Evolutionary conservation across 2,888 invertebrate genomes (phyloP).

Genomic region (Onchidella celtica): DNA sequence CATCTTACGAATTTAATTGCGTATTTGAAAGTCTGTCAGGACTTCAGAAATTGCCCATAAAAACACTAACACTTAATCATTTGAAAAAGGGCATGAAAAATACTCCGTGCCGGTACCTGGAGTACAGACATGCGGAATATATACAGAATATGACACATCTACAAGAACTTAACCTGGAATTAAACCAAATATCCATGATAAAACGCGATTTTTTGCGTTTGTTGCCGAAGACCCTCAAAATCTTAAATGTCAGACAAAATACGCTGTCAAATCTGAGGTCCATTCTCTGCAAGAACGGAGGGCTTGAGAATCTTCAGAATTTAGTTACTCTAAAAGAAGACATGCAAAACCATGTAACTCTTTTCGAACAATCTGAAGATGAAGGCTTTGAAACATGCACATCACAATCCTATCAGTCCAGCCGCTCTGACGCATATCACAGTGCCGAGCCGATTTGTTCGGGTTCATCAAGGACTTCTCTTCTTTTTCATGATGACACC

Average conservation of each 20-base stretch:
- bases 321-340: neutral
- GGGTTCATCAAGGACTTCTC: neutral
- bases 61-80: neutral
- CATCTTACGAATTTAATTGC: neutral
- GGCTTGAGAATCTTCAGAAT: neutral
- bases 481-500: neutral
- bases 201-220: neutral
- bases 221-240: neutral
- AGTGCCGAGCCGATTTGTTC: neutral
- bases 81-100: neutral
- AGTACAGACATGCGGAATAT: neutral
- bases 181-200: slow-evolving; percentile 1
- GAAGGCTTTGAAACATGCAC: neutral
- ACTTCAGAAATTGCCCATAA: neutral
- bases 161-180: slow-evolving; percentile 1
- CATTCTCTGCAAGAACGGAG: neutral
- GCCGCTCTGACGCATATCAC: neutral
- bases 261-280: neutral
- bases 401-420: too few species aligned
- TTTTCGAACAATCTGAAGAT: neutral
- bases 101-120: neutral
- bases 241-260: slow-evolving; percentile 12
- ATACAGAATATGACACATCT: slow-evolving; percentile 5
- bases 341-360: neutral
- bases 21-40: slow-evolving; percentile 22